Percentiles rank a stretch among this genome's conserved stretches.
Conservation (phyloP, 2,888 invertebrate genomes). For the Abrostola triplasia region DNA sequence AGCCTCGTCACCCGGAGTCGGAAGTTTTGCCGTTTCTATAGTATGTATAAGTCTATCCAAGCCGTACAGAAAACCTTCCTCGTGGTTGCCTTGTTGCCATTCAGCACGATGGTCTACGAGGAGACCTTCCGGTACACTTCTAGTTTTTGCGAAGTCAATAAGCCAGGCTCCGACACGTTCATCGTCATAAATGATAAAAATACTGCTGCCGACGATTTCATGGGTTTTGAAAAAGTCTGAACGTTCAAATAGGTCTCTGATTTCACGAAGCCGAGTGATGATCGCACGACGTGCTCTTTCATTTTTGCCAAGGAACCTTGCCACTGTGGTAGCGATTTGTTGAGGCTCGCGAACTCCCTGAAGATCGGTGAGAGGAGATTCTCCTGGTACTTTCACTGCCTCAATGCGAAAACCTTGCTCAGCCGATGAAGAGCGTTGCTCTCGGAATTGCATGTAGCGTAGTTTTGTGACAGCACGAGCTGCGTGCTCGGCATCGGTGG, state of each 20-base stretch:
- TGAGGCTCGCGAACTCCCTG: conserved; percentile 94
- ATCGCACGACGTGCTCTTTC: conserved; percentile 91
- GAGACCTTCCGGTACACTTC: conserved; percentile 91
- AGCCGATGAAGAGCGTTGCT: conserved; percentile 97
- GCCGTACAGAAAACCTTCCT: conserved; percentile 98
- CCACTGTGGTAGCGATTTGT: conserved; percentile 92
- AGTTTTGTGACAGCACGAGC: conserved; percentile 96
- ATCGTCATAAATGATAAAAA: conserved; percentile 97
- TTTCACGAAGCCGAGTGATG: conserved; percentile 92
- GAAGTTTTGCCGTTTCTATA: conserved; percentile 78
- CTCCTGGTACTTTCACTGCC: conserved; percentile 96
- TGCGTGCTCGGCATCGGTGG: conserved; percentile 94
- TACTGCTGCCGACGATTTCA: conserved; percentile 97
- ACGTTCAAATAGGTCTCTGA: conserved; percentile 93
- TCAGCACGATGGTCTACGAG: conserved; percentile 93
- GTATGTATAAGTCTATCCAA: conserved; percentile 96
- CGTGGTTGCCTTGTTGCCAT: conserved; percentile 98
- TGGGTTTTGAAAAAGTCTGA: conserved; percentile 95
- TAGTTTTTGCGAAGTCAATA: conserved; percentile 98
- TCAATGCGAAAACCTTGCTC: conserved; percentile 98
- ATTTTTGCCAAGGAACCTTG: conserved; percentile 91
- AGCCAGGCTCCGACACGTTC: conserved; percentile 97
- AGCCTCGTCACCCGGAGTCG: conserved; percentile 64
- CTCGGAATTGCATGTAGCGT: conserved; percentile 98
- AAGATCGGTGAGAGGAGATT: conserved; percentile 94